Evolutionary conservation across 2,113 vertebrate genomes (phyloP), one percentile per base, ranked within the genome.

Genomic region (Protobothrops mucrosquamatus): DNA sequence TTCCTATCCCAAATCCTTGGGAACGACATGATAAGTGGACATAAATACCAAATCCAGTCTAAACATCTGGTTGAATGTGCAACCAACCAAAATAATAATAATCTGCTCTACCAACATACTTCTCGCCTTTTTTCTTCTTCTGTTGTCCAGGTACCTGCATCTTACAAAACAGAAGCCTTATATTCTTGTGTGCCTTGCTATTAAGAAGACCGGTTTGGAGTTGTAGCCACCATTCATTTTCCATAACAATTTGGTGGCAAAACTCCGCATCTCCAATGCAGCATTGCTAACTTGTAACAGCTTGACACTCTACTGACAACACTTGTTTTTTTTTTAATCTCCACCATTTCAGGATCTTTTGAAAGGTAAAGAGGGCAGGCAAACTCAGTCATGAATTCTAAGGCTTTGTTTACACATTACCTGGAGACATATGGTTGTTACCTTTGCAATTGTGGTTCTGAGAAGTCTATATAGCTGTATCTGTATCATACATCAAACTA

Each of bases 211-310:
- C 94, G 86, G 91, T 43, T 85, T 92, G 91, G 52, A 74, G 3
- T 51, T 81, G 51, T 51, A 94, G 43, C 26, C 74, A 90, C 20
- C 91, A 89, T 95, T 34, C 74, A 90, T 39, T 92, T 93, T 92
- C 85, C 9, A 20, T 81, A 89, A 39, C 24, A 14, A 11, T 94
- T 34, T 51, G 81, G n/a, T 39, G 39, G 0, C 88, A 57, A 90
- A 92, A 94, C 92, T 39, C 88, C 34, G 87, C 93, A 90, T 34
- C 95, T 52, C 52, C 87, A 93, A 52, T 51, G 88, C 57, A 89
- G 92, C 93, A 94, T 95, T 96, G 95, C 96, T 94, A 91, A 93
- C 95, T 94, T 95, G 96, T 97, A 96, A 93, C 29, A 85, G 18
- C 95, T 97, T 92, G 96, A 95, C 93, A 92, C 88, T 34, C 89